Evolutionary conservation across 2,113 vertebrate genomes (phyloP), one percentile per base, ranked within the genome.

Genomic region (Theristicus caerulescens): DNA sequence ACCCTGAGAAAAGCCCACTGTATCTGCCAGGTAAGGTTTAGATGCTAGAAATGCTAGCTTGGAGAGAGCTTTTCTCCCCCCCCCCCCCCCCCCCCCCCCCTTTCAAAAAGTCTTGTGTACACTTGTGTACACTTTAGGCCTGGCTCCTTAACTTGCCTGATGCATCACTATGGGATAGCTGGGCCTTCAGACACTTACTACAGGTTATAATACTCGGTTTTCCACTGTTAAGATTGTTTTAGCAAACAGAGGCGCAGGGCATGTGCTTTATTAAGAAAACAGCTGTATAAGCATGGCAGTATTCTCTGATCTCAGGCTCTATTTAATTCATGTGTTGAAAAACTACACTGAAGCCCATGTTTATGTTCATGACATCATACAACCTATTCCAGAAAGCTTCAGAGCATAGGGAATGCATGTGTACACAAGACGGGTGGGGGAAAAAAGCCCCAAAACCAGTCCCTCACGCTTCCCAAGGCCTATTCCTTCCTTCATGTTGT

Each of bases 11-110:
- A n/a, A 77, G 83, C 54, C 36, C 10, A 5, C 34, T 16, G 21
- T 26, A 10, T 10, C 32, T n/a, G 32, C 47, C 44, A 61, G 59
- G 36, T 70, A 21, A 40, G n/a, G 16, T 2, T 44, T 42, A 64
- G 46, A 40, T 3, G 3, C 9, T 3, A 17, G n/a, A 61, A 51
- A 36, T 3, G 4, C 9, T 3, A 11, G 7, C 27, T 49, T 31
- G 40, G 36, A 44, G 52, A 59, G 42, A 27, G 9, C 11, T 69
- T 46, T 7, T 38, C 25, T 57, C 19, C 13, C 17, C 9, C 3
- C 17, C 10, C 36, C 17, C 9, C 24, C 9, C 40, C 10, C 15
- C 10, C 36, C 19, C 9, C 24, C 9, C 40, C 10, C 2, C 49
- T 76, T 82, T 46, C 38, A 9, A 20, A 9, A 20, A 18, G 40